These are phyloP conservation scores for Otus sunia DNA, from an alignment of 2,113 vertebrate genomes.

Conservation along the genomic window DNA sequence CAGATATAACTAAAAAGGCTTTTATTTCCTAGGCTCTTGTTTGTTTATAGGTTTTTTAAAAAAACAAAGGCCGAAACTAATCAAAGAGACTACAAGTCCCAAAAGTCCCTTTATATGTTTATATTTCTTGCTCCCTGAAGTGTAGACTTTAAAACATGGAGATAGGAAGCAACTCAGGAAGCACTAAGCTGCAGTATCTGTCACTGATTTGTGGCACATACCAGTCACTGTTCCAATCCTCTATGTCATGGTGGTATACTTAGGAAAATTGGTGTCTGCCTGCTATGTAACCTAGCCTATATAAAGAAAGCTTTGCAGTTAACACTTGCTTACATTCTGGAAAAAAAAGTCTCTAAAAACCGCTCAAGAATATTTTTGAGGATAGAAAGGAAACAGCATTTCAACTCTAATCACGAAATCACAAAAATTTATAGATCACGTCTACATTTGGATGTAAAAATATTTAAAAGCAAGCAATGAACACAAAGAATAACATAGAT, in stretches of 20 bases:
- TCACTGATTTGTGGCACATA: neutral
- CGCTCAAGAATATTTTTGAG: neutral
- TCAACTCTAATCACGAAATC: neutral
- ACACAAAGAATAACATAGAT: neutral
- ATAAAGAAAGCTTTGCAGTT: neutral
- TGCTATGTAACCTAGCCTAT: neutral
- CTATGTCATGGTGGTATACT: neutral
- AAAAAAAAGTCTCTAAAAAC: neutral
- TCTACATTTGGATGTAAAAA: neutral
- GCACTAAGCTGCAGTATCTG: neutral
- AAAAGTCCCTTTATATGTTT: neutral
- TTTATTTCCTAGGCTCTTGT: neutral
- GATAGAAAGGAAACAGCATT: neutral
- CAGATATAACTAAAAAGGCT: neutral
- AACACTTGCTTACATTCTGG: neutral
- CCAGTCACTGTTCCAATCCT: neutral
- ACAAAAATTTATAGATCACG: neutral
- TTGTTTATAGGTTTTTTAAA: neutral
- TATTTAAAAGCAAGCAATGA: neutral
- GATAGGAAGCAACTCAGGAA: neutral
- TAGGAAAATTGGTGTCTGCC: neutral
- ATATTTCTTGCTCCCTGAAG: neutral
- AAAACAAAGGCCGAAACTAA: neutral
- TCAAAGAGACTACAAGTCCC: neutral
- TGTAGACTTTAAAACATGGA: rapidly evolving